phyloP scores from a whole-genome alignment of 2,797 vertebrate genomes.

The Brachymystax lenok region DNA sequence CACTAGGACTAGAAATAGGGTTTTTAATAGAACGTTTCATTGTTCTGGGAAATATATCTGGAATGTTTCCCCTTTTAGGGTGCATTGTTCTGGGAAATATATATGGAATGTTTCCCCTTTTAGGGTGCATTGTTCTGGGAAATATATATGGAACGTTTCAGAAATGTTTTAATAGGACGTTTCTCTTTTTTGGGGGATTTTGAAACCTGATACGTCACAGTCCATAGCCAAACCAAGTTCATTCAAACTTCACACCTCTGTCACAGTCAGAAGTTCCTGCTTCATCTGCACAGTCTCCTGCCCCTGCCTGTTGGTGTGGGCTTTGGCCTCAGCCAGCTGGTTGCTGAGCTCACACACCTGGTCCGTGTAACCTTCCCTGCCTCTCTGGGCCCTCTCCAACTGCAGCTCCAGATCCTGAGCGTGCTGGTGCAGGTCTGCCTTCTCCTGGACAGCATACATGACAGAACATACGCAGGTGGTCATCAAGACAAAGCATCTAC shows the following conservation, averaged over 20 bases:
- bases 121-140: too few species aligned
- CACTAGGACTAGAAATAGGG: not conserved
- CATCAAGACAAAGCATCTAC: not conserved
- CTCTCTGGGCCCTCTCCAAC: conserved; percentile 47
- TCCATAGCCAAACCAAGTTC: not conserved
- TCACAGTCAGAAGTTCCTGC: conserved; percentile 48
- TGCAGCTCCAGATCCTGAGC: conserved; percentile 58
- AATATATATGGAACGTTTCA: too few species aligned
- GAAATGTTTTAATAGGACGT: too few species aligned
- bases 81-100: too few species aligned
- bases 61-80: too few species aligned
- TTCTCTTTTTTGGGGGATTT: too few species aligned
- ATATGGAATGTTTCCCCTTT: too few species aligned
- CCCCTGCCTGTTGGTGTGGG: conserved; percentile 47
- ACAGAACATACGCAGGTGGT: not conserved
- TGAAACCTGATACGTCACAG: not conserved
- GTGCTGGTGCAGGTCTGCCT: conserved; percentile 58
- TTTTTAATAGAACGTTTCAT: too few species aligned
- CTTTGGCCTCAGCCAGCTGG: conserved; percentile 50
- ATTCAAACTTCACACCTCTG: conserved; percentile 61
- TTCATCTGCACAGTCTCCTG: conserved; percentile 55
- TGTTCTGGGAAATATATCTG: too few species aligned
- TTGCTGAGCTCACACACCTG: conserved; percentile 57
- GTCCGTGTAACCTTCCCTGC: conserved; percentile 52
- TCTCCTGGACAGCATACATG: conserved; percentile 58